Evolutionary conservation across 2,113 vertebrate species (phyloP).

Genomic region (Galeopterus variegatus): DNA sequence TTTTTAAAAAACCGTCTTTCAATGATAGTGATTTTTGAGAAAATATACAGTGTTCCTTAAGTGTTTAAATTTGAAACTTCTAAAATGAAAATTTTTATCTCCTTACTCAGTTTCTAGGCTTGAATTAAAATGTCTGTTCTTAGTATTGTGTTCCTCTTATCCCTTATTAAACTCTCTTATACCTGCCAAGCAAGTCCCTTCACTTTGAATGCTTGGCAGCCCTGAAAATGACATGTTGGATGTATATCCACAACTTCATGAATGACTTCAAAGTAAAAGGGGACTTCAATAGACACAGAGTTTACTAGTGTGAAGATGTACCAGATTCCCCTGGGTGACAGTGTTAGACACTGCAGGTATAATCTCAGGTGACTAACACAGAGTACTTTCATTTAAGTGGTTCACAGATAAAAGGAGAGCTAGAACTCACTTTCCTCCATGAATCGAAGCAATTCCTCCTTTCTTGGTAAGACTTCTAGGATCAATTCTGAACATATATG

Average conservation of each 20-base stretch:
- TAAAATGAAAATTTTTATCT: slow-evolving; percentile 44
- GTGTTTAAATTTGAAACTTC: slow-evolving; percentile 31
- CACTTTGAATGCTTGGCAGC: neutral
- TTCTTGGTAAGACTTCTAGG: slow-evolving; percentile 74
- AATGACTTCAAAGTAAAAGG: neutral
- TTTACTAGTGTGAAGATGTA: neutral
- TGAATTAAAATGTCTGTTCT: neutral
- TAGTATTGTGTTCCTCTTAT: slow-evolving; percentile 24
- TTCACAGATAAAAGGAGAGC: slow-evolving; percentile 42
- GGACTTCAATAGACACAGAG: neutral
- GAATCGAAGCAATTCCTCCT: slow-evolving; percentile 78
- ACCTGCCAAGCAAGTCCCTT: neutral
- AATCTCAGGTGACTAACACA: slow-evolving; percentile 59
- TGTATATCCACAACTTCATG: neutral
- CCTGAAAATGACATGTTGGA: neutral
- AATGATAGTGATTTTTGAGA: slow-evolving; percentile 37
- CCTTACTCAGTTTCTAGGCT: neutral
- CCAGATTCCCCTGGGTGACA: slow-evolving; percentile 63
- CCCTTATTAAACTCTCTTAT: slow-evolving; percentile 7
- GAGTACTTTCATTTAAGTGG: slow-evolving; percentile 58
- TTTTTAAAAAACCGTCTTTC: slow-evolving; percentile 25
- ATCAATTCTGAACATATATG: neutral
- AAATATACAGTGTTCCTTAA: slow-evolving; percentile 40
- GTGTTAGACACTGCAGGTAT: neutral
- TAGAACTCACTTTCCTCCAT: slow-evolving; percentile 64